These are phyloP conservation scores for Ephydatia muelleri DNA, from an alignment of 37 sponge, comb jelly and placozoan genomes.

Conservation along the genomic window DNA sequence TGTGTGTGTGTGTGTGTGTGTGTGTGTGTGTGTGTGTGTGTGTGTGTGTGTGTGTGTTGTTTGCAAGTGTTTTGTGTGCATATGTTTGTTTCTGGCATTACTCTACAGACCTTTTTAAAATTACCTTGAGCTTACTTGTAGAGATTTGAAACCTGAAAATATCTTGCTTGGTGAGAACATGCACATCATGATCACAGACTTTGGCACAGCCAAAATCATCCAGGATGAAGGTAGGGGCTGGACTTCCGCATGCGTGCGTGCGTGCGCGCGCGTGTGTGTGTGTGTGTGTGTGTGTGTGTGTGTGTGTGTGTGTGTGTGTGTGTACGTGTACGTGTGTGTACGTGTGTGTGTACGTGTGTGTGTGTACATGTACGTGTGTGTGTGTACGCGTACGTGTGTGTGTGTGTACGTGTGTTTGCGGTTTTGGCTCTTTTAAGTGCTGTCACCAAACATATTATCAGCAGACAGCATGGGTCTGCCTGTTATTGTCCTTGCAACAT, in stretches of 20 bases:
- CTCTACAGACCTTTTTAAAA: neutral
- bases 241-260: neutral
- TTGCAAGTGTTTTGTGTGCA: too few species aligned
- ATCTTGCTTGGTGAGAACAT: conserved; percentile 83
- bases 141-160: conserved; percentile 97
- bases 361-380: too few species aligned
- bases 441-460: too few species aligned
- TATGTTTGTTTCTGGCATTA: neutral
- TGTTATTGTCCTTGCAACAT: too few species aligned
- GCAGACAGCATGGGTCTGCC: too few species aligned
- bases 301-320: conserved; percentile 10
- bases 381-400: too few species aligned
- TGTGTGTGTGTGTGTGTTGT: neutral
- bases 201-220: conserved; percentile 91
- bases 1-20: conserved; percentile 1
- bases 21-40: neutral
- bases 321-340: conserved; percentile 4
- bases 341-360: neutral
- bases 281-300: neutral
- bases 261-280: neutral
- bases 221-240: conserved; percentile 44
- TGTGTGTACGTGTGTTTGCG: too few species aligned
- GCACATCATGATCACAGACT: conserved; percentile 95
- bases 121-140: conserved; percentile 8
- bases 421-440: too few species aligned